Percentiles rank a stretch among this genome's conserved stretches.
Evolutionary conservation across 2,888 invertebrate species (phyloP).

Genomic region (Caenorhabditis japonica): DNA sequence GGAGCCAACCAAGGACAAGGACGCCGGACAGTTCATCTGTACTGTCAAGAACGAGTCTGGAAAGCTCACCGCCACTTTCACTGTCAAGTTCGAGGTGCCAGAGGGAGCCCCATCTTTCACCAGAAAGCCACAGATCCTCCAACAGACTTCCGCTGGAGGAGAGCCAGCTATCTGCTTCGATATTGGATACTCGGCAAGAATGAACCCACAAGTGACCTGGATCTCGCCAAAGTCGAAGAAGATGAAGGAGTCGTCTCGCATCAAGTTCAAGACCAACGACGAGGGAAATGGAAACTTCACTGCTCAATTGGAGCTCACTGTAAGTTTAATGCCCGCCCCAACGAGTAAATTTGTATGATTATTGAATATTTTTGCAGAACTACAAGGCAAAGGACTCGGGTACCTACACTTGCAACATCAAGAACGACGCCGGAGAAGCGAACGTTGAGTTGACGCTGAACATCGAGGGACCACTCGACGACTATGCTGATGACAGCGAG

Average conservation of each 20-base stretch:
- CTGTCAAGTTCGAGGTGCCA: slow-evolving; percentile 78
- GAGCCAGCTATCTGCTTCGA: slow-evolving; percentile 78
- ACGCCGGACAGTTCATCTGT: slow-evolving; percentile 78
- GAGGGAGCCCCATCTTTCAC: slow-evolving; percentile 78
- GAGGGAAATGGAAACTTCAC: slow-evolving; percentile 52
- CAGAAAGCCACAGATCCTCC: slow-evolving; percentile 77
- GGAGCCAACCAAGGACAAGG: slow-evolving; percentile 89
- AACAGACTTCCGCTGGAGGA: slow-evolving; percentile 77
- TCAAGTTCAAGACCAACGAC: slow-evolving; percentile 73
- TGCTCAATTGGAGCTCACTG: slow-evolving; percentile 73
- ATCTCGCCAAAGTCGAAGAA: slow-evolving; percentile 78
- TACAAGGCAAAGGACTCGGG: slow-evolving; percentile 81
- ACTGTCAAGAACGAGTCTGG: slow-evolving; percentile 78
- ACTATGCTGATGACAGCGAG: slow-evolving; percentile 76
- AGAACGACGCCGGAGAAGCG: slow-evolving; percentile 94
- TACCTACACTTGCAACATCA: slow-evolving; percentile 96
- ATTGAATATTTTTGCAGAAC: slow-evolving; percentile 69
- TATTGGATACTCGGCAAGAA: slow-evolving; percentile 77
- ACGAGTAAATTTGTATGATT: not conserved
- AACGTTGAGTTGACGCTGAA: slow-evolving; percentile 97
- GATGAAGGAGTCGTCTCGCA: slow-evolving; percentile 77
- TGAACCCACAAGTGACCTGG: slow-evolving; percentile 77
- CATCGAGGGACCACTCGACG: slow-evolving; percentile 84
- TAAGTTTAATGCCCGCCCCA: slow-evolving; percentile 31
- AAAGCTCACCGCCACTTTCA: slow-evolving; percentile 77